Evolutionary conservation across 1,140 invertebrate genomes (phyloP), one percentile per base, ranked within the genome.

Genomic region (Sesamia nonagrioides): DNA sequence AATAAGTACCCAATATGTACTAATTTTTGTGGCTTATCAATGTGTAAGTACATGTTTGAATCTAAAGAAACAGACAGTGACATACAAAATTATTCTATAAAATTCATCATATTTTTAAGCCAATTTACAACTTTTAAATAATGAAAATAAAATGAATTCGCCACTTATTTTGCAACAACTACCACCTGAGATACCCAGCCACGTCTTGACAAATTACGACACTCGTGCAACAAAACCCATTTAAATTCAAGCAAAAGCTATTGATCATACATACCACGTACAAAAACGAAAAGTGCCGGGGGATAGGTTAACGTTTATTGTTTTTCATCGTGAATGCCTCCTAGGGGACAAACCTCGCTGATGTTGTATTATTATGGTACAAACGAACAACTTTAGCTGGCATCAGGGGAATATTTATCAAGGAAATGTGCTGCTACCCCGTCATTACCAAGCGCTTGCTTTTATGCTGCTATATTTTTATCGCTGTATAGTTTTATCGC

Each of bases 241-340:
- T 66, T 18, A 66, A 66, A 66, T 42, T 66, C n/a, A 42, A 66
- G 61, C 61, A 42, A 3, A 42, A 66, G 42, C 61, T 42, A 63
- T 63, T 63, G 37, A 66, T 66, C 37, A 66, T 21, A 66, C 61
- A 18, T 42, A 42, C 35, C 61, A 66, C 61, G 61, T 66, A 66
- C 37, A 37, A 40, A 11, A 66, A 42, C 37, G 17, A 66, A 66
- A 66, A 66, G 11, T 42, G 61, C 9, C 61, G 21, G 35, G 61
- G 61, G 61, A 66, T 66, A 66, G 37, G 61, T 66, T 66, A 66
- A 42, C 61, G 37, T 66, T 66, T 42, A 66, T 66, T 66, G 61
- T 66, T 66, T 66, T 66, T 66, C 54, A 75, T 77, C 68, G 68
- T 82, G 76, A 83, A 85, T 78, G 61, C 77, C 21, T 77, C 84